Evolutionary conservation across 2,888 invertebrate species (phyloP), one percentile per base, ranked within the genome.

Genomic region (Melikaiella ostensackeni): DNA sequence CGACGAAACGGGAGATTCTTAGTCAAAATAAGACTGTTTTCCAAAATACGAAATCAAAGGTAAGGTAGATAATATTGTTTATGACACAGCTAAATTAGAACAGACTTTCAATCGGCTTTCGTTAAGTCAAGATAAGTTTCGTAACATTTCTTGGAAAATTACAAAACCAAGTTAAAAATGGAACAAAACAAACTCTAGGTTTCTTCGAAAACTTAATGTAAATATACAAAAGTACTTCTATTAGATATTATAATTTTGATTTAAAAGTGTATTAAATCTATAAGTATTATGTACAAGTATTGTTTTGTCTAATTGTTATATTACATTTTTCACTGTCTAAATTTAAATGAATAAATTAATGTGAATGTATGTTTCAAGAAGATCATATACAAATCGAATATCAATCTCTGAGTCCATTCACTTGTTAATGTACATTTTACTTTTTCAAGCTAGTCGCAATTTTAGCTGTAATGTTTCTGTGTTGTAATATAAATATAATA

Each of bases 291-390:
- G 8, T 57, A 57, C 11, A 46, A n/a, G 46, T 46, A 64, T 66
- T 50, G 30, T 66, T 46, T 50, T 19, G 24, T 30, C 66, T 19
- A 66, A 16, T 27, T 66, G 46, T 66, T 66, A 46, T 46, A n/a
- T 50, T 66, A 30, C 27, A n/a, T 66, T 66, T 30, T 66, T 50
- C 21, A 38, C 16, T 50, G 30, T 66, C 66, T 27, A 66, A 24
- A 27, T 24, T 46, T 27, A 50, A 66, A 30, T 30, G 24, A 66
- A 50, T 66, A 30, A 66, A 66, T 66, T 46, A 66, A 46, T 50
- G 66, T 66, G 11, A 57, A 21, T 4, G 27, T 66, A 27, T 46
- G 46, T 46, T 27, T 42, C 9, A 19, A 27, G 2, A n/a, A n/a
- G 21, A 63, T 21, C 7, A 46, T 46, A 46, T 46, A 27, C 8